These are phyloP conservation scores for Entosphenus tridentatus DNA, from an alignment of 2,113 vertebrate species.

Conservation along the genomic window DNA sequence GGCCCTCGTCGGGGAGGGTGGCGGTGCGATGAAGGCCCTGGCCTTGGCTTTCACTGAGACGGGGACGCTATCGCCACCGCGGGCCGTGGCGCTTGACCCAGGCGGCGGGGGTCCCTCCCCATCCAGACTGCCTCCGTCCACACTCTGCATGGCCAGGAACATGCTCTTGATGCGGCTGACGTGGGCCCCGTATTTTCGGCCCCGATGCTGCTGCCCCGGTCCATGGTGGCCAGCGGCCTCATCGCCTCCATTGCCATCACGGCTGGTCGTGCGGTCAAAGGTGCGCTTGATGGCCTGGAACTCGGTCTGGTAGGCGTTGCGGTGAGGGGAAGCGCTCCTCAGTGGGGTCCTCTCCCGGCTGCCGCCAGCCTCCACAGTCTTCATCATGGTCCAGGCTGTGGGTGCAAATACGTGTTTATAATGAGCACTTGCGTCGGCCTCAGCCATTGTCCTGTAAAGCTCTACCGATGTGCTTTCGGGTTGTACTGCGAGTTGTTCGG, in stretches of 20 bases:
- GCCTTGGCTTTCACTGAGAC: neutral
- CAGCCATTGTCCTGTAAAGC: too few relatives aligned
- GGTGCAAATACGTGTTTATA: too few relatives aligned
- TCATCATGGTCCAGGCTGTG: constrained; percentile 45
- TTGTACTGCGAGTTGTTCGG: too few relatives aligned
- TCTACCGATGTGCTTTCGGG: too few relatives aligned
- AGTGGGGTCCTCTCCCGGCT: constrained; percentile 59
- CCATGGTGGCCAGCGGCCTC: neutral
- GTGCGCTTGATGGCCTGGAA: constrained; percentile 92
- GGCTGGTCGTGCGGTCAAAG: constrained; percentile 32
- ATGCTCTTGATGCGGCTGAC: constrained; percentile 97
- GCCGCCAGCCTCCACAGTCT: constrained; percentile 57
- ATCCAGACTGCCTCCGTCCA: too few relatives aligned
- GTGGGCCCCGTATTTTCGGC: constrained; percentile 75
- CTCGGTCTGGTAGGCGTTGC: constrained; percentile 85
- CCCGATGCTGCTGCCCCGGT: constrained; percentile 28
- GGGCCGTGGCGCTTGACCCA: neutral
- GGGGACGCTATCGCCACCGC: neutral
- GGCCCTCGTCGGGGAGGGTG: neutral
- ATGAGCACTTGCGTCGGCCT: too few relatives aligned
- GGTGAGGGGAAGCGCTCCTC: constrained; percentile 88
- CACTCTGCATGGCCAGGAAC: constrained; percentile 60
- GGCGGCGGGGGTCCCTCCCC: neutral
- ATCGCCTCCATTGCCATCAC: neutral
- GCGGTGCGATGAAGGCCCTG: neutral